Evolutionary conservation across 2,113 vertebrate genomes (phyloP).

Genomic region (Rhagologus leucostigma): DNA sequence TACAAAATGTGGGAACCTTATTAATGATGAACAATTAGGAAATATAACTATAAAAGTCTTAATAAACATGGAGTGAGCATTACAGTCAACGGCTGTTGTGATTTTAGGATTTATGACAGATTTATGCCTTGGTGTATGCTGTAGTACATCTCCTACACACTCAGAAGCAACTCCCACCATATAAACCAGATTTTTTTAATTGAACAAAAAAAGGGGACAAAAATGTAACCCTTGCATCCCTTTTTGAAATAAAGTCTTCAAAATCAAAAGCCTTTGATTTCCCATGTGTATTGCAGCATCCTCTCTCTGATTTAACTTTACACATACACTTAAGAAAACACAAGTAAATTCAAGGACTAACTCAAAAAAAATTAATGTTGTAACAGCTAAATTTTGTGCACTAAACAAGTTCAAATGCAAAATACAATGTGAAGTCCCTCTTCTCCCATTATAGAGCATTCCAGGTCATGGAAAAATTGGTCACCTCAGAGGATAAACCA

Average conservation of each 20-base stretch:
- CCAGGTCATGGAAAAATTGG: neutral
- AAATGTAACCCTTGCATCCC: neutral
- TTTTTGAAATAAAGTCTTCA: neutral
- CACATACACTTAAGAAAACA: neutral
- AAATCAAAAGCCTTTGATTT: neutral
- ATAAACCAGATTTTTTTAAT: neutral
- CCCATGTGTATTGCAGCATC: neutral
- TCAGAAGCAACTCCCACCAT: neutral
- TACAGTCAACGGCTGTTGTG: neutral
- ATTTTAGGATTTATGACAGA: neutral
- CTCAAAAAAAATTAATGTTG: neutral
- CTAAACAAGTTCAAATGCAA: neutral
- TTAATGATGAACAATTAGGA: neutral
- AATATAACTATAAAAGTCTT: neutral
- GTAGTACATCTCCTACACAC: neutral
- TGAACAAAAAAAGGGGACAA: neutral
- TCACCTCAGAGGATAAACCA: neutral
- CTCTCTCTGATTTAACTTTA: neutral
- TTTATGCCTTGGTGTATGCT: neutral
- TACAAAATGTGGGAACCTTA: neutral
- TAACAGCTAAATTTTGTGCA: neutral
- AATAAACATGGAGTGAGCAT: neutral
- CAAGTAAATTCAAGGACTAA: neutral
- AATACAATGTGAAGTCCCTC: neutral
- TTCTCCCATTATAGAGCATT: neutral